These are phyloP conservation scores for Oceanites oceanicus DNA, from an alignment of 2,113 vertebrate species.

Conservation along the genomic window DNA sequence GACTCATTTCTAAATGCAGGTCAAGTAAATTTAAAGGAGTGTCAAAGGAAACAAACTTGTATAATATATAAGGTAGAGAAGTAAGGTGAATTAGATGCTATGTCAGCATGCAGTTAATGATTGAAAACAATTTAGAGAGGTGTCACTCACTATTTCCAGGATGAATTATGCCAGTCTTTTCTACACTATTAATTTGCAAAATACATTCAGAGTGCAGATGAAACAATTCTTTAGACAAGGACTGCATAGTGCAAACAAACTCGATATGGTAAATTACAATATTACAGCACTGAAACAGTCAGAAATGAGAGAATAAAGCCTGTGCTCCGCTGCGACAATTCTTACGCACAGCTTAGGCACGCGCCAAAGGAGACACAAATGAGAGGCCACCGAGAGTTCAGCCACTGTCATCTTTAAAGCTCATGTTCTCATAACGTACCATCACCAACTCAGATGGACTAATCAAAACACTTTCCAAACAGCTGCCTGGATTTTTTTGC, in stretches of 20 bases:
- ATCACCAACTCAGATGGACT: neutral
- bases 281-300: neutral
- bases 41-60: neutral
- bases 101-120: neutral
- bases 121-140: neutral
- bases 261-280: neutral
- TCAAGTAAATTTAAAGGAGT: neutral
- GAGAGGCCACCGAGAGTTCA: neutral
- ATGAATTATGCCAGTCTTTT: neutral
- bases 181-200: neutral
- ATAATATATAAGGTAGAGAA: neutral
- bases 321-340: neutral
- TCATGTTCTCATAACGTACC: neutral
- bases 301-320: neutral
- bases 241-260: neutral
- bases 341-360: neutral
- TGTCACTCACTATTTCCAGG: neutral
- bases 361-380: neutral
- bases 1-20: slow-evolving; percentile 22
- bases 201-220: neutral
- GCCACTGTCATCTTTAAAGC: neutral
- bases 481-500: neutral
- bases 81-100: neutral
- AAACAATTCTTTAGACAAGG: neutral
- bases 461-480: neutral